These are phyloP conservation scores for Uromys caudimaculatus DNA, from an alignment of 2,797 vertebrate genomes.

Conservation along the genomic window DNA sequence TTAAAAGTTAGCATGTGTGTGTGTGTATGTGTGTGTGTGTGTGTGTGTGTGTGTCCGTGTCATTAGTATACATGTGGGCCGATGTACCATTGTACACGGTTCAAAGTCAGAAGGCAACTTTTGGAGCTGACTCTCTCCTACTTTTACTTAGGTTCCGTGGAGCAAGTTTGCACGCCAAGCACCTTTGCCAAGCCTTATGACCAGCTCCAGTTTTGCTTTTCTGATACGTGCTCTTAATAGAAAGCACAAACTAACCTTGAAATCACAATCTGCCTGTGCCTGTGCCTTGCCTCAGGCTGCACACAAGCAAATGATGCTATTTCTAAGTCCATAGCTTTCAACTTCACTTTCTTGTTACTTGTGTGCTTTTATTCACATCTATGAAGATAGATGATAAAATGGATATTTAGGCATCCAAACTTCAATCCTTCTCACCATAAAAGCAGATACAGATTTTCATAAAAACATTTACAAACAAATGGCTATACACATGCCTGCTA, in stretches of 20 bases:
- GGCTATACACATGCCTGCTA: neutral
- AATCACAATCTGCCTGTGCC: neutral
- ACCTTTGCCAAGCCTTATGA: neutral
- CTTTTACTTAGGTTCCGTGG: neutral
- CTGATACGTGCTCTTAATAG: neutral
- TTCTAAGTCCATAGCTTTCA: neutral
- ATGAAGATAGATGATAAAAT: slow-evolving; percentile 18
- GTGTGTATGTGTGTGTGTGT: too few species aligned
- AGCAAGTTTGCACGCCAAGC: neutral
- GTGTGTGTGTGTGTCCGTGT: too few species aligned
- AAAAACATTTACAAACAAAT: neutral
- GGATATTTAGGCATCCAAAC: neutral
- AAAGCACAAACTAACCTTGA: neutral
- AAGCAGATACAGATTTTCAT: neutral
- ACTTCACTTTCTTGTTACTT: neutral
- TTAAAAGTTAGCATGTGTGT: neutral
- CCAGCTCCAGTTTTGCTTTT: neutral
- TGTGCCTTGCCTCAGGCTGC: neutral
- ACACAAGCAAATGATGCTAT: neutral
- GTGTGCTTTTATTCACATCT: neutral
- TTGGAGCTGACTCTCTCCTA: neutral
- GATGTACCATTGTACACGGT: neutral
- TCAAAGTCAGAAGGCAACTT: neutral
- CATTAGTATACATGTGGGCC: neutral
- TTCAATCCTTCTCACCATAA: neutral